phyloP scores from a whole-genome alignment of 2,888 invertebrate genomes.

The Unio delphinus region DNA sequence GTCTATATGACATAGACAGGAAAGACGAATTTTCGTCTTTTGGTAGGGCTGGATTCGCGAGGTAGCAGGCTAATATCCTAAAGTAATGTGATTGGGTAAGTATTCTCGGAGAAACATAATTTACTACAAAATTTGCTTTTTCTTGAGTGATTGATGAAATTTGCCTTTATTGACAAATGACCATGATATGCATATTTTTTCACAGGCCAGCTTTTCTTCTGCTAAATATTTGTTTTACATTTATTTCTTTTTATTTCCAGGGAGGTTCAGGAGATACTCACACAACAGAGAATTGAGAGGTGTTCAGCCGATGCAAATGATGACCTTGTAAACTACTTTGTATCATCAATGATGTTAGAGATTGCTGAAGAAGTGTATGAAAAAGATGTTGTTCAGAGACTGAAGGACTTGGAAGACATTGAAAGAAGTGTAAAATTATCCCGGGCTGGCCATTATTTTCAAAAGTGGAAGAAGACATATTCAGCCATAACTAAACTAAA shows the following conservation, averaged over 20 bases:
- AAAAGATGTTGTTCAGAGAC: conserved; percentile 57
- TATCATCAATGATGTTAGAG: conserved; percentile 25
- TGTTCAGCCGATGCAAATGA: conserved; percentile 27
- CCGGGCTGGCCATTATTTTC: conserved; percentile 38
- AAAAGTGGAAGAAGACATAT: conserved; percentile 51
- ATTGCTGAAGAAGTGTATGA: conserved; percentile 52
- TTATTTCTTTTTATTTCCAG: conserved; percentile 26
- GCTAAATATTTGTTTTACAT: not conserved
- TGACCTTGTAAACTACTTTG: conserved; percentile 28
- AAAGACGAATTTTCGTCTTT: too few species aligned
- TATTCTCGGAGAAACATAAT: too few species aligned
- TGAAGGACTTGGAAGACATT: conserved; percentile 50
- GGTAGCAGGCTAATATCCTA: too few species aligned
- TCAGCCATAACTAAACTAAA: conserved; percentile 51
- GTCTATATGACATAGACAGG: too few species aligned
- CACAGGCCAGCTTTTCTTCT: not conserved
- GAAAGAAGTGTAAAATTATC: conserved; percentile 48
- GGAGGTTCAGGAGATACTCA: conserved; percentile 47
- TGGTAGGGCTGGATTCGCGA: too few species aligned
- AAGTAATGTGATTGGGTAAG: too few species aligned
- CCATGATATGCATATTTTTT: too few species aligned
- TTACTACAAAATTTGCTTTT: too few species aligned
- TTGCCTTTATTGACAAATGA: too few species aligned
- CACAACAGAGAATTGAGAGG: conserved; percentile 38
- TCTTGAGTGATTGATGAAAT: too few species aligned